phyloP scores from a whole-genome alignment of 2,113 vertebrate species.

The Apaloderma vittatum region DNA sequence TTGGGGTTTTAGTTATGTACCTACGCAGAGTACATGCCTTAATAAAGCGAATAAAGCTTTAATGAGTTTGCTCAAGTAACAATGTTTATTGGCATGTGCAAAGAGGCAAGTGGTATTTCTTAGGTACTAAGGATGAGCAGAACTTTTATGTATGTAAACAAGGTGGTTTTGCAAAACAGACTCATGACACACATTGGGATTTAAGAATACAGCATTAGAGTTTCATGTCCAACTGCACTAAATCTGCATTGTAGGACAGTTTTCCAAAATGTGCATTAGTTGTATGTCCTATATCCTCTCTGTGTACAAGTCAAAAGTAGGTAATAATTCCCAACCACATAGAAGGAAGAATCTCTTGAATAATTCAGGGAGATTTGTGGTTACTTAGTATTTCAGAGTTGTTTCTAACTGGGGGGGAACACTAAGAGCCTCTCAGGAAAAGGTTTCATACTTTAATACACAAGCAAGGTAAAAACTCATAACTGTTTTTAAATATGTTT shows the following conservation, averaged over 20 bases:
- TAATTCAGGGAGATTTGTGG: not conserved
- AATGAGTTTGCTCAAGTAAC: not conserved
- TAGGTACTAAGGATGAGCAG: not conserved
- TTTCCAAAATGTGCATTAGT: not conserved
- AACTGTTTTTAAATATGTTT: constrained; percentile 15
- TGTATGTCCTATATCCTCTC: not conserved
- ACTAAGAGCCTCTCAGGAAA: not conserved
- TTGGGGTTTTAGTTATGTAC: not conserved
- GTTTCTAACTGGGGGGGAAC: not conserved
- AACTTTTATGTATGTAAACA: not conserved
- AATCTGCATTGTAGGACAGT: accelerated
- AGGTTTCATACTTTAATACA: not conserved
- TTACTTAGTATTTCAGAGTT: not conserved
- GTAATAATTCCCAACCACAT: not conserved
- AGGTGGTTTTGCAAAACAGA: not conserved
- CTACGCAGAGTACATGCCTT: not conserved
- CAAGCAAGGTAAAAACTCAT: not conserved
- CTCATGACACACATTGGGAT: not conserved
- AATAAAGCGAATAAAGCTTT: constrained; percentile 7
- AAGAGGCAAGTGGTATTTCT: not conserved
- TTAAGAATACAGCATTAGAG: not conserved
- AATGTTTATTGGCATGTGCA: not conserved
- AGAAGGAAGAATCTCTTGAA: not conserved
- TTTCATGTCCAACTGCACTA: not conserved
- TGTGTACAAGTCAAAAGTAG: not conserved